Base-by-base conservation (phyloP, 2,113 vertebrate species). In the Barbus barbus region DNA sequence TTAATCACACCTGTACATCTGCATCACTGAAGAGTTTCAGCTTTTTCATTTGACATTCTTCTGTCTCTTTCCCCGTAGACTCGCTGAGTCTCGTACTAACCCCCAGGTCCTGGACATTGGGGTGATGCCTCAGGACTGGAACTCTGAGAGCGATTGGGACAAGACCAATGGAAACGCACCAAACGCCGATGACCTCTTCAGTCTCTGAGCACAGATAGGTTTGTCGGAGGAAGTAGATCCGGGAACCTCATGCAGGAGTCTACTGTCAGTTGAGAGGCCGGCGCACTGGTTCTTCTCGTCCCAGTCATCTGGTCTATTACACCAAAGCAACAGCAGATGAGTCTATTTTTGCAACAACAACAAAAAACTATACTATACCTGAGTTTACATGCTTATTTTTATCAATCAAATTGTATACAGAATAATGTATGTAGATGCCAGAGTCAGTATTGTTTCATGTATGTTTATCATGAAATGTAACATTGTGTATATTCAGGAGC, bases 81-180 rank as follows among this genome's bases (percentile, higher is more conserved):
- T 98, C 90, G 97, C 97, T 38, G 94, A 96, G 88, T 97, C 96
- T 0, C 95, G 97, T 90, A 96, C 95, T 16, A 96, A 97, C 93
- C 96, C 97, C 9, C 96, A 98, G 26, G 94, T 97, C 87, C 93
- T 99, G 85, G 97, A 98, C 94, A 95, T 94, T 73, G 96, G 97
- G 84, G 87, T 98, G 93, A 96, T 90, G 0, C 90, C 93, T 4
- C 95, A 95, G 51, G 96, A 97, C 81, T 93, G 96, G 85, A 94
- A 94, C 53, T 88, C 90, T 0, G 93, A 95, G 85, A 91, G 90
- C 0, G 93, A 94, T 91, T 96, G 95, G 94, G 93, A 94, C 88
- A 87, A 89, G 56, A 79, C 92, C 0, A 94, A 96, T 0, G 85
- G 91, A 44, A 85, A 88, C 38, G 0, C 89, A 46, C 67, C 80